Conservation (phyloP, 2,797 vertebrate genomes). For the Anas flavirostris region DNA sequence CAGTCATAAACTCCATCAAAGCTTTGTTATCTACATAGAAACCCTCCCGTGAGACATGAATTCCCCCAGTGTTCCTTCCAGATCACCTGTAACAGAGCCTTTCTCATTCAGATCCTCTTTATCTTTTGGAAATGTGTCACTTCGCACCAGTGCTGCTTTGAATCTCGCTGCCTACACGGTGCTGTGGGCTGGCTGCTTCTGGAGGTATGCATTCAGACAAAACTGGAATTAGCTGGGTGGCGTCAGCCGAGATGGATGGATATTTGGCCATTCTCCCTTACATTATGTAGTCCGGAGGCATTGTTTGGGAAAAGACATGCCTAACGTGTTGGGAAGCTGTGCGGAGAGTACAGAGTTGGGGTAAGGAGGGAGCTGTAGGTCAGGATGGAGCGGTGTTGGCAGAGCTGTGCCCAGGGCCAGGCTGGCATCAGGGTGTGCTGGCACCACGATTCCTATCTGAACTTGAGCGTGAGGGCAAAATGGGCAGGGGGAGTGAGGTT, state of each 20-base stretch:
- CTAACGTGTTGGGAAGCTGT: not conserved
- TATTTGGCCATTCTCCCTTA: not conserved
- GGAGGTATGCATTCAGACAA: not conserved
- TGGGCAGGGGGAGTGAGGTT: not conserved
- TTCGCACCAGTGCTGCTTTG: not conserved
- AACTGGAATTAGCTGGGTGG: not conserved
- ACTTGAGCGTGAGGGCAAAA: accelerated
- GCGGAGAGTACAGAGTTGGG: not conserved
- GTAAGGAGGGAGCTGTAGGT: not conserved
- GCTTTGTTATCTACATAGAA: conserved; percentile 70
- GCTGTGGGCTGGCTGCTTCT: conserved; percentile 52
- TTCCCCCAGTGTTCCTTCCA: conserved; percentile 58
- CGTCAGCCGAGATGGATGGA: not conserved
- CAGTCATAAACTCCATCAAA: conserved; percentile 63
- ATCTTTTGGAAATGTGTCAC: conserved; percentile 61
- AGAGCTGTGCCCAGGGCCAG: not conserved
- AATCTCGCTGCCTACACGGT: conserved; percentile 24
- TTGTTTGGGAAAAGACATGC: accelerated
- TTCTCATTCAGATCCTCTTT: conserved; percentile 55
- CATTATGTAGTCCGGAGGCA: not conserved
- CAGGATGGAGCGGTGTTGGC: not conserved
- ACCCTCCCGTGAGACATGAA: conserved; percentile 68
- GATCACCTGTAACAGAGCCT: conserved; percentile 62
- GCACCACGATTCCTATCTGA: not conserved
- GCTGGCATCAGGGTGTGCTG: not conserved